These are phyloP conservation scores for Distichodus sexfasciatus DNA, from an alignment of 2,797 vertebrate genomes.

Conservation along the genomic window DNA sequence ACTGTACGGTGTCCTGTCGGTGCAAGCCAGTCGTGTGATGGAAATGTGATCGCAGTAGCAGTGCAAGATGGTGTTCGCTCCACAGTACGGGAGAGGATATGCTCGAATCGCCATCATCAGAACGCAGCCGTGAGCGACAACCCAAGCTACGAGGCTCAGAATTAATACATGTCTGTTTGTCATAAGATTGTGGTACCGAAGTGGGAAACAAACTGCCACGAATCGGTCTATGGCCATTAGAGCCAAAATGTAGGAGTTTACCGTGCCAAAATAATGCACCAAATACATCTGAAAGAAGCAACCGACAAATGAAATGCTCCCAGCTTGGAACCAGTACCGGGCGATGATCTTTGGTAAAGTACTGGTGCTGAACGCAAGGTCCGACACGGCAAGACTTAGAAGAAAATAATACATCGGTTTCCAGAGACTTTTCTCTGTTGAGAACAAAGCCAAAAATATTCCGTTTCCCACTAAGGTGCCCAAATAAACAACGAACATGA, in stretches of 20 bases:
- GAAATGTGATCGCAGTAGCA: slow-evolving; percentile 76
- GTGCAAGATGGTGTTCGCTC: slow-evolving; percentile 67
- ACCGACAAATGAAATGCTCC: slow-evolving; percentile 53
- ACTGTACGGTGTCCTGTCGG: slow-evolving; percentile 62
- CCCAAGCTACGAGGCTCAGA: slow-evolving; percentile 31
- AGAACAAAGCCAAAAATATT: slow-evolving; percentile 60
- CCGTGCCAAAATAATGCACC: slow-evolving; percentile 66
- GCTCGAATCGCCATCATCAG: slow-evolving; percentile 52
- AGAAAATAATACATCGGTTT: slow-evolving; percentile 72
- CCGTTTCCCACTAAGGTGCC: slow-evolving; percentile 56
- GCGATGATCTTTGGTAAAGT: slow-evolving; percentile 63
- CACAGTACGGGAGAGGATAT: slow-evolving; percentile 68
- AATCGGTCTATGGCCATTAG: slow-evolving; percentile 49
- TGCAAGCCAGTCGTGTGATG: slow-evolving; percentile 70
- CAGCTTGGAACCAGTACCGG: slow-evolving; percentile 61
- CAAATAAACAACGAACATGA: slow-evolving; percentile 59
- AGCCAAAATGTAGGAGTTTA: slow-evolving; percentile 66
- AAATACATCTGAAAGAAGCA: slow-evolving; percentile 71
- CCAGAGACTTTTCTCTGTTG: slow-evolving; percentile 58
- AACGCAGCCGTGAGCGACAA: neutral
- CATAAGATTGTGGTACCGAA: slow-evolving; percentile 38
- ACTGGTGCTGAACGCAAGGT: slow-evolving; percentile 60
- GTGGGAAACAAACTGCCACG: slow-evolving; percentile 37
- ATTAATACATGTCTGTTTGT: slow-evolving; percentile 32
- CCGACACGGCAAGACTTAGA: slow-evolving; percentile 63